These are phyloP conservation scores for Aegotheles bennettii DNA, from an alignment of 2,113 vertebrate species.

Conservation along the genomic window DNA sequence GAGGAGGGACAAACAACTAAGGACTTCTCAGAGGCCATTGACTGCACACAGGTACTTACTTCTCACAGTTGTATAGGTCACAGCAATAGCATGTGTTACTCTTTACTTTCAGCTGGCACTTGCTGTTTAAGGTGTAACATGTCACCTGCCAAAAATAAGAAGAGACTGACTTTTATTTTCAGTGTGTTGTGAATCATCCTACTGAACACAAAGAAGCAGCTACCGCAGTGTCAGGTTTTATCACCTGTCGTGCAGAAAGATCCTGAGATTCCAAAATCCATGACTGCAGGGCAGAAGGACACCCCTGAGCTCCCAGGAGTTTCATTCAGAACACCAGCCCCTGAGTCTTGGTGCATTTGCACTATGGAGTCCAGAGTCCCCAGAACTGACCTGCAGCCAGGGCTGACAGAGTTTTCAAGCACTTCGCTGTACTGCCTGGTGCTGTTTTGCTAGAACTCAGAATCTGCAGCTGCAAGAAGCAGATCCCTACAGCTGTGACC, in stretches of 20 bases:
- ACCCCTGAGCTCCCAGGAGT: background rate
- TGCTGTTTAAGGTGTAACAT: slow-evolving; percentile 75
- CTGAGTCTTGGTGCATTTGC: background rate
- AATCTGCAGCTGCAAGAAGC: background rate
- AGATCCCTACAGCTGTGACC: accelerated
- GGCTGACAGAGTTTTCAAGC: background rate
- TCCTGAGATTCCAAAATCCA: background rate
- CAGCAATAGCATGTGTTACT: slow-evolving; percentile 96
- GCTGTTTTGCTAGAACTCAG: background rate
- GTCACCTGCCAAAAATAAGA: slow-evolving; percentile 76
- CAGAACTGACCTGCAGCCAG: background rate
- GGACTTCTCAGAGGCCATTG: background rate
- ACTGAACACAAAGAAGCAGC: background rate
- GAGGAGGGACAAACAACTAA: background rate
- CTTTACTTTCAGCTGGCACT: slow-evolving; percentile 83
- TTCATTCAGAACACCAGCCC: background rate
- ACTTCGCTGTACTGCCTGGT: background rate
- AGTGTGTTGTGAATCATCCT: background rate
- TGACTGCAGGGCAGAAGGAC: background rate
- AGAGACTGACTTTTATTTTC: background rate
- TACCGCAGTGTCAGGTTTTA: background rate
- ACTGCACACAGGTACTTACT: slow-evolving; percentile 70
- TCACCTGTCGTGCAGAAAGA: background rate
- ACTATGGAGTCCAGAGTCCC: background rate
- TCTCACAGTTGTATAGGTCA: slow-evolving; percentile 87